These are phyloP conservation scores for Phalacrocorax brasilianus DNA, from an alignment of 2,113 vertebrate species.

Conservation along the genomic window DNA sequence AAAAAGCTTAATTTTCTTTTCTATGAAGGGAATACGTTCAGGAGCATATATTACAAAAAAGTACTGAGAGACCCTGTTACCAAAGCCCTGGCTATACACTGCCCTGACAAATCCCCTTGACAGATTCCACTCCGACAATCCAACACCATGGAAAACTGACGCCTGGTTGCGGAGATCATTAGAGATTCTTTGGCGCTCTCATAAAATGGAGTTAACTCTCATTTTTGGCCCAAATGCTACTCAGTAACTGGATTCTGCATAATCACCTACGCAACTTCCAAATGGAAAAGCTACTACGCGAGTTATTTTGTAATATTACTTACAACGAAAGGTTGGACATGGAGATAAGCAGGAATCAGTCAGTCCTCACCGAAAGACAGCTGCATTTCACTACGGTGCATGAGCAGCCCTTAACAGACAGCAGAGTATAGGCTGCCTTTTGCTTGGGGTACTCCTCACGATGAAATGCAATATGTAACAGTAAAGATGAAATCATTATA, in stretches of 20 bases:
- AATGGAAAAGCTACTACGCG: not conserved
- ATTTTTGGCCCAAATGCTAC: not conserved
- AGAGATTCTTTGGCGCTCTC: not conserved
- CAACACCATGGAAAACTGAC: not conserved
- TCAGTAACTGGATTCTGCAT: not conserved
- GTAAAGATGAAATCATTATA: not conserved
- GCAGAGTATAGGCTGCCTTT: not conserved
- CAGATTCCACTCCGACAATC: not conserved
- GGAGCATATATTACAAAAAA: not conserved
- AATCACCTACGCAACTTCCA: not conserved
- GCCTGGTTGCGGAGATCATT: not conserved
- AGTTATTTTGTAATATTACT: not conserved
- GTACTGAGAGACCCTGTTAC: not conserved
- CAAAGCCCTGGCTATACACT: not conserved
- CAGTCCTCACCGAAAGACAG: not conserved
- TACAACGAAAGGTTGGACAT: not conserved
- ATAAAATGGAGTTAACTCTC: not conserved
- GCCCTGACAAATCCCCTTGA: not conserved
- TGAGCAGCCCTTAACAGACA: not conserved
- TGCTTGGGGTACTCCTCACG: not conserved
- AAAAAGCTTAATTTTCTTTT: not conserved
- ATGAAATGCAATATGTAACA: not conserved
- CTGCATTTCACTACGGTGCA: accelerated
- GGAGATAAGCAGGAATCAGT: not conserved
- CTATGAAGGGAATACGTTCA: not conserved